Conservation (phyloP, 2,888 invertebrate species). For the Podotricha telesiphe region DNA sequence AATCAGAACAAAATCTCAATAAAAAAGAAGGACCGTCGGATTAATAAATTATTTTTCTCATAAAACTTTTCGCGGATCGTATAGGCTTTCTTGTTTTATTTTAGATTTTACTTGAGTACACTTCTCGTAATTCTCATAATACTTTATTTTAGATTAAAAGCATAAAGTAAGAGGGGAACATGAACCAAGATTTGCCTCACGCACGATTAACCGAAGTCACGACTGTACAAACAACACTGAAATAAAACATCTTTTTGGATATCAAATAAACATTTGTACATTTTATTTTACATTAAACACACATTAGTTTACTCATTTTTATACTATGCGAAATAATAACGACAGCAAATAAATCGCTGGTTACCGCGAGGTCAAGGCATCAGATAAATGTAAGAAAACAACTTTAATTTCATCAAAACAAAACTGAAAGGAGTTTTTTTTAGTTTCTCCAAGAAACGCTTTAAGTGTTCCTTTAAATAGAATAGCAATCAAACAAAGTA, state of each 20-base stretch:
- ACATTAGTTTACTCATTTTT: not conserved
- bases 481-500: slow-evolving; percentile 32
- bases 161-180: slow-evolving; percentile 45
- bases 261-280: slow-evolving; percentile 25
- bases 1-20: not conserved
- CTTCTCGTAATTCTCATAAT: slow-evolving; percentile 10
- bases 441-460: slow-evolving; percentile 11
- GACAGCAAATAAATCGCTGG: not conserved
- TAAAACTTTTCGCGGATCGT: not conserved
- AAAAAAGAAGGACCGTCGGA: not conserved
- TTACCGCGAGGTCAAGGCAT: not conserved
- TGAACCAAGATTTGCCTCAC: slow-evolving; percentile 68
- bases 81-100: slow-evolving; percentile 13
- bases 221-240: slow-evolving; percentile 56
- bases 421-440: not conserved
- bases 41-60: slow-evolving; percentile 9
- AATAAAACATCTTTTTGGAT: slow-evolving; percentile 49
- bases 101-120: slow-evolving; percentile 4
- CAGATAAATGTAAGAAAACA: not conserved
- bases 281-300: slow-evolving; percentile 2
- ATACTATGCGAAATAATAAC: not conserved
- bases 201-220: slow-evolving; percentile 73
- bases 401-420: not conserved
- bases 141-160: slow-evolving; percentile 24
- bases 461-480: slow-evolving; percentile 22